Conservation (phyloP, 2,113 vertebrate species). For the Arothron firmamentum region DNA sequence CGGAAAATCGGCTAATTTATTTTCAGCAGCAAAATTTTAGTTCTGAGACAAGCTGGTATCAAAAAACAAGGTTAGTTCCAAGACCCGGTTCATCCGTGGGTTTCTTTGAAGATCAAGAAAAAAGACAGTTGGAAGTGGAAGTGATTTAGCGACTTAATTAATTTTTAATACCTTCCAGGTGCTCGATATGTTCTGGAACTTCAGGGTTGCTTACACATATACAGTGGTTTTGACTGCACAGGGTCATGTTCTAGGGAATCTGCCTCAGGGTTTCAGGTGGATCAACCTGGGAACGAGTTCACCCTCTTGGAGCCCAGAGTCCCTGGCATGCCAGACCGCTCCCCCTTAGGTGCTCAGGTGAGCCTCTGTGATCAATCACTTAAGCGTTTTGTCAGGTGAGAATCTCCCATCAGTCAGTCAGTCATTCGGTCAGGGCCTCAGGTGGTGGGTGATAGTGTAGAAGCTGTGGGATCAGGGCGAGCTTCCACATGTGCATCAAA, state of each 20-base stretch:
- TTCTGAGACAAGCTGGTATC: slow-evolving; percentile 45
- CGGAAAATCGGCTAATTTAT: slow-evolving; percentile 42
- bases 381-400: slow-evolving; percentile 63
- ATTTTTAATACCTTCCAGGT: slow-evolving; percentile 43
- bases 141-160: slow-evolving; percentile 64
- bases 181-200: slow-evolving; percentile 21
- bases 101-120: slow-evolving; percentile 54
- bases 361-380: slow-evolving; percentile 65
- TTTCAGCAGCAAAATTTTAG: slow-evolving; percentile 60
- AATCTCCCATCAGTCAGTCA: slow-evolving; percentile 66
- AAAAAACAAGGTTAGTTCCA: slow-evolving; percentile 49
- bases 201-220: slow-evolving; percentile 9
- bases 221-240: slow-evolving; percentile 53
- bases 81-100: slow-evolving; percentile 36
- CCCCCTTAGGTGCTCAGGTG: slow-evolving; percentile 69
- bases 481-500: slow-evolving; percentile 68
- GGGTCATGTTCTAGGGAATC: slow-evolving; percentile 45
- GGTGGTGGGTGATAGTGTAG: slow-evolving; percentile 65
- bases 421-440: slow-evolving; percentile 55
- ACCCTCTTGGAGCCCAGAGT: slow-evolving; percentile 27
- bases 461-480: slow-evolving; percentile 63
- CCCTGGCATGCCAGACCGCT: slow-evolving; percentile 36
- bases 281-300: slow-evolving; percentile 48
- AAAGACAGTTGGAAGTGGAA: slow-evolving; percentile 51
- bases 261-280: slow-evolving; percentile 67